Percentiles rank a stretch among this genome's conserved stretches.
Conservation (phyloP, 2,888 invertebrate genomes). For the Dorcus parallelipipedus region DNA sequence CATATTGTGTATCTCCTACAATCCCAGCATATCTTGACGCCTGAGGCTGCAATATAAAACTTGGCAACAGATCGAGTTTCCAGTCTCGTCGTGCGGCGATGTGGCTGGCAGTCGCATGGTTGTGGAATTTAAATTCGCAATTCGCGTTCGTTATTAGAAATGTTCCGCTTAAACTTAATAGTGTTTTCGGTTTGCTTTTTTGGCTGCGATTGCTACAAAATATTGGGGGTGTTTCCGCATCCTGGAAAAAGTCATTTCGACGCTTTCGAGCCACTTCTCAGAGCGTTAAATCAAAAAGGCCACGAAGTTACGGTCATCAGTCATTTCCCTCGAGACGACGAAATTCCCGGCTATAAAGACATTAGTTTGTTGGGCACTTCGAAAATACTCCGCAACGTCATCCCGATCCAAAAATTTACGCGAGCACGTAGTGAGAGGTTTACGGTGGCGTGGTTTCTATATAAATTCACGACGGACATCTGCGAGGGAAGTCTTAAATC, state of each 20-base stretch:
- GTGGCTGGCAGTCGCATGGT: no score
- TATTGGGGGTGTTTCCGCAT: slow-evolving; percentile 63
- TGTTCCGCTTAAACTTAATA: no score
- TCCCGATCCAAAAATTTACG: not conserved
- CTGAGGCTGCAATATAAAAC: no score
- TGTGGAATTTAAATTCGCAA: no score
- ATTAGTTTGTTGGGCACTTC: slow-evolving; percentile 47
- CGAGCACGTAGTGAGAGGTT: not conserved
- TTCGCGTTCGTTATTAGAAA: no score
- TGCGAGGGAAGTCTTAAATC: slow-evolving; percentile 2
- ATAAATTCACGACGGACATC: not conserved
- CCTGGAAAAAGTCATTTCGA: slow-evolving; percentile 67
- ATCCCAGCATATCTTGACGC: no score
- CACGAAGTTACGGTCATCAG: slow-evolving; percentile 68
- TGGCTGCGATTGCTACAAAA: slow-evolving; percentile 43
- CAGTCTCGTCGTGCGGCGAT: no score
- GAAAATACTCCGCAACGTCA: not conserved
- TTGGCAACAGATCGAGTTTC: no score
- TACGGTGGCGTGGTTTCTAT: not conserved
- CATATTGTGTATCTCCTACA: no score
- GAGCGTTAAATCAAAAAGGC: slow-evolving; percentile 54
- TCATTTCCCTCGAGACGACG: slow-evolving; percentile 55
- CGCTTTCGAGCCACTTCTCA: slow-evolving; percentile 58
- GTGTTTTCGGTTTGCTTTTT: no score
- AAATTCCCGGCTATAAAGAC: slow-evolving; percentile 57